Evolutionary conservation across 2,888 invertebrate species (phyloP).

Genomic region (Metellina segmentata): DNA sequence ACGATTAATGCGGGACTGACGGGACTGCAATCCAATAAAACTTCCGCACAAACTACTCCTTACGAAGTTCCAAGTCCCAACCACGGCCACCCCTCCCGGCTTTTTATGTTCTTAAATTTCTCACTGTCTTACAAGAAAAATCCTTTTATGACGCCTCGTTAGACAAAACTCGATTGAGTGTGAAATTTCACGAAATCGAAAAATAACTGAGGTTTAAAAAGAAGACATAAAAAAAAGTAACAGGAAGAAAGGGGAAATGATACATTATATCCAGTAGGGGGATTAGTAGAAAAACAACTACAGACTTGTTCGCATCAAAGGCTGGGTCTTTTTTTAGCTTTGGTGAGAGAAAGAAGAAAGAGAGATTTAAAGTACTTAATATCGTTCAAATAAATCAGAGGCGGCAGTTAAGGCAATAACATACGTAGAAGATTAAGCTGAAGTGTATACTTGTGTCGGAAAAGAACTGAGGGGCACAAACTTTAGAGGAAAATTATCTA

Average conservation of each 20-base stretch:
- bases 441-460: neutral
- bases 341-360: neutral
- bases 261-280: conserved; percentile 17
- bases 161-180: conserved; percentile 49
- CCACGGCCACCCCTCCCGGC: neutral
- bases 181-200: conserved; percentile 15
- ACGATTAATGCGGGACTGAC: neutral
- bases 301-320: neutral
- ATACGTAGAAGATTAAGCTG: conserved; percentile 16
- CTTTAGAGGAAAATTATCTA: too few species aligned
- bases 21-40: neutral
- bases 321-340: neutral
- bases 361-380: conserved; percentile 6
- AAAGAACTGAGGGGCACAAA: neutral
- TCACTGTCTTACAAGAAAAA: conserved; percentile 25
- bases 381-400: conserved; percentile 18
- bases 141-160: conserved; percentile 41
- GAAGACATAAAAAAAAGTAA: neutral
- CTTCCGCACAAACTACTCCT: neutral
- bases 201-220: conserved; percentile 39
- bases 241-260: neutral
- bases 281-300: conserved; percentile 22
- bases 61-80: neutral
- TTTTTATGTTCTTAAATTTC: conserved; percentile 5
- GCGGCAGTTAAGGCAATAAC: conserved; percentile 12